Conservation (phyloP, 2,888 invertebrate species). For the Sphaerophoria taeniata region DNA sequence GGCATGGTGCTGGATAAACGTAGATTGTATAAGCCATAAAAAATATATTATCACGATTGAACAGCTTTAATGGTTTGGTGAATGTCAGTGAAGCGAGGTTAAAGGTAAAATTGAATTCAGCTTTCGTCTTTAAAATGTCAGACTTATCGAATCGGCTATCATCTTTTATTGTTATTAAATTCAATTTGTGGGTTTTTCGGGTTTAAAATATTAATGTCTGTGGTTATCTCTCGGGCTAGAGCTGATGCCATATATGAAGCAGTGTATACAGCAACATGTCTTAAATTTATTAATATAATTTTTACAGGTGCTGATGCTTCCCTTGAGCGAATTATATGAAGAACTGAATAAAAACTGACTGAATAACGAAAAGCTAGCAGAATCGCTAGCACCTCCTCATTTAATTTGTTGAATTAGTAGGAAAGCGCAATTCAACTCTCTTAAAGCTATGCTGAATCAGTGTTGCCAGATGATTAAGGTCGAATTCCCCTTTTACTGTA, state of each 20-base stretch:
- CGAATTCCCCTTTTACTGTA: too few relatives aligned
- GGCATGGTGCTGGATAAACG: neutral
- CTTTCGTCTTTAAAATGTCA: conserved; percentile 40
- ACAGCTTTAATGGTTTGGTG: conserved; percentile 58
- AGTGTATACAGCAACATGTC: too few relatives aligned
- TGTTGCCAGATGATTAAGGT: too few relatives aligned
- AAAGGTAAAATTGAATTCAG: conserved; percentile 3
- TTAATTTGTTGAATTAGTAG: too few relatives aligned
- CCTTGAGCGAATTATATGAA: neutral
- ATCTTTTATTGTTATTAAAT: conserved; percentile 18
- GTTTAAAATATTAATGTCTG: conserved; percentile 4
- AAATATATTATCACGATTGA: conserved; percentile 61
- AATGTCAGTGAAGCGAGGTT: conserved; percentile 30
- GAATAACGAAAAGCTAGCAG: neutral
- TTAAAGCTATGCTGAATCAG: too few relatives aligned
- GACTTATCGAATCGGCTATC: conserved; percentile 8
- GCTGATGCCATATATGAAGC: too few relatives aligned
- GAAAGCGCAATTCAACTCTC: too few relatives aligned
- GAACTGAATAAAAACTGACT: neutral
- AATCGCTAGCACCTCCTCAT: too few relatives aligned
- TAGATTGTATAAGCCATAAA: conserved; percentile 33
- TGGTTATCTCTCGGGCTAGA: too few relatives aligned
- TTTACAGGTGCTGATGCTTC: too few relatives aligned
- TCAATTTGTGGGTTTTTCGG: neutral
- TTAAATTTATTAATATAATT: too few relatives aligned